Base-by-base conservation (phyloP, 2,797 vertebrate genomes). In the Syngnathus acus region DNA sequence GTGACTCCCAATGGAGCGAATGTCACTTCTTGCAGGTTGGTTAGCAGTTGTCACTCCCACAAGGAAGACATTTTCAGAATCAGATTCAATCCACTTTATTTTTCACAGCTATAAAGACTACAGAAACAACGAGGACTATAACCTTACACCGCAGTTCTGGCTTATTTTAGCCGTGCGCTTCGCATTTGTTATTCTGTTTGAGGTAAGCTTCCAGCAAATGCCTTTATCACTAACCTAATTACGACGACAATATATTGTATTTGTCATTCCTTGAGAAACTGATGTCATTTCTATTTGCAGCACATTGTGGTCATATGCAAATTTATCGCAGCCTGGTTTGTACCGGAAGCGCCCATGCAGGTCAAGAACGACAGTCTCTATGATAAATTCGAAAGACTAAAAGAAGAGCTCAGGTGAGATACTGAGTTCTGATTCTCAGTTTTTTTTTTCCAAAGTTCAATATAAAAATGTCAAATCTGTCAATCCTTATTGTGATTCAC, bases 181-280 rank as follows among this genome's bases (percentile, higher is more conserved):
- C 37, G 92, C 87, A 47, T 99, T 99, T 67, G 91, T 98, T 65
- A 93, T 99, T 74, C 70, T 97, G 73, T 99, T 99, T 14, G 95
- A 99, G 92, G 96, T 97, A 72, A 74, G 71, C 1, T 4, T 40
- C 26, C 13, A 37, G 13, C 54, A 16, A 57, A 57, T 1, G 6
- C 16, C 14, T 38, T 57, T 1, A 32, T 37, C 55, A 37, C 3
- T 7, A 17, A 57, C 26, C 9, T 17, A 16, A 17, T 37, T 6
- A 6, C 45, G 16, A 7, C 26, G 13, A 32, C 26, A 59, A 8
- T 7, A 59, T 19, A 10, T 13, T 32, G 21, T 32, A 39, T 38
- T 16, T 1, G 10, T 57, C 23, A 13, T 14, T 10, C 21, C 54
- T 57, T 26, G 54, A 23, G 23, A 57, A 57, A 16, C 54, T 17